Conservation (phyloP, 2,113 vertebrate species). For the Axis porcinus region DNA sequence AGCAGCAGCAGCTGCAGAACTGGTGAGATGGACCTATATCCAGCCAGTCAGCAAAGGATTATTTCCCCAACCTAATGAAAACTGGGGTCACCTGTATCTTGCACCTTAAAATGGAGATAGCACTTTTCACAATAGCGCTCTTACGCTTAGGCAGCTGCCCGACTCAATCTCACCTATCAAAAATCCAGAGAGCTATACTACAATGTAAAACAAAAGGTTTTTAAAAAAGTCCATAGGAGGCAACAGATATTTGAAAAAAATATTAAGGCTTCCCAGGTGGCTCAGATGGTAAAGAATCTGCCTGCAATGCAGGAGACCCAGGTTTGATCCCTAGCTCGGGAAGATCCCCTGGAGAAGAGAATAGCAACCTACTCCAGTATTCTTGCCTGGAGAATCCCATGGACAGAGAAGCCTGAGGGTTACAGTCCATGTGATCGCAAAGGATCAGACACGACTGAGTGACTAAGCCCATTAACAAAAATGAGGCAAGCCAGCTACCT, state of each 20-base stretch:
- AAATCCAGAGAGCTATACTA: background rate
- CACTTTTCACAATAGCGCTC: background rate
- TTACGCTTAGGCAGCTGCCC: background rate
- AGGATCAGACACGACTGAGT: background rate
- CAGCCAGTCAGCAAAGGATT: background rate
- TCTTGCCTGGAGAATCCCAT: background rate
- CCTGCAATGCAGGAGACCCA: background rate
- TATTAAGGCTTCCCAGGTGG: background rate
- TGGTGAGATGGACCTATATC: background rate
- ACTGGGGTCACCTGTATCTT: background rate
- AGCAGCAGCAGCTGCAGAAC: background rate
- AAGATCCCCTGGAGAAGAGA: background rate
- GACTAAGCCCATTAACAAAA: background rate
- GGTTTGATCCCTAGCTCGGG: background rate
- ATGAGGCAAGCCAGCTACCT: background rate
- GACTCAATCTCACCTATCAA: background rate
- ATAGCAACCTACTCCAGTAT: background rate
- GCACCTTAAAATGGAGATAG: background rate
- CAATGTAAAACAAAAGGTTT: background rate
- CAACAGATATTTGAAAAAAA: background rate
- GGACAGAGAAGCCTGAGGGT: background rate
- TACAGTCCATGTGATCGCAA: background rate
- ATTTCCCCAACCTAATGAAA: background rate
- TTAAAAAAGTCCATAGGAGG: background rate
- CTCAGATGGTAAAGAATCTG: background rate